Evolutionary conservation across 2,113 vertebrate species (phyloP).

Genomic region (Rhipidura dahli): DNA sequence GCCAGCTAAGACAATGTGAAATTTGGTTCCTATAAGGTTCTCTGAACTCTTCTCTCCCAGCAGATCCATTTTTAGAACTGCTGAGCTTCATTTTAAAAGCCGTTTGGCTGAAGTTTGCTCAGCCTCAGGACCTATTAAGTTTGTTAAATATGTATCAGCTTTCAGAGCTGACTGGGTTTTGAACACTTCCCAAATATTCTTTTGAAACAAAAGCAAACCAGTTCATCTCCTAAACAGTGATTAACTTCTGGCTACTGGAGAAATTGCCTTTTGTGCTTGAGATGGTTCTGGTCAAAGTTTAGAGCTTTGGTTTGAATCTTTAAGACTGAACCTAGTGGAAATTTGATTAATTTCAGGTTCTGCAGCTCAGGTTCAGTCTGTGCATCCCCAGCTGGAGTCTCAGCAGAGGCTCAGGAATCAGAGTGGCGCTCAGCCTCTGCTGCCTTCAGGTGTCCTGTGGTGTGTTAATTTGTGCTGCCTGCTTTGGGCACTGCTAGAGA

Average conservation of each 20-base stretch:
- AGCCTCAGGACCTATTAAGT: slow-evolving; percentile 23
- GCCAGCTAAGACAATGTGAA: slow-evolving; percentile 63
- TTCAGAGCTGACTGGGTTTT: slow-evolving; percentile 19
- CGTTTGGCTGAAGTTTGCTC: slow-evolving; percentile 4
- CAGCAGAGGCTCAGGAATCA: background rate
- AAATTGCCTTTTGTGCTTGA: background rate
- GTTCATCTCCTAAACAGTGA: background rate
- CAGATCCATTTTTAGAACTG: slow-evolving; percentile 48
- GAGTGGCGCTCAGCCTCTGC: background rate
- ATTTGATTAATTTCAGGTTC: background rate
- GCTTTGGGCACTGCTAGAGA: background rate
- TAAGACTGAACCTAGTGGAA: background rate
- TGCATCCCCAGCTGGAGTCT: background rate
- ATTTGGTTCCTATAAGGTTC: slow-evolving; percentile 46
- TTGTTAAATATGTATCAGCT: slow-evolving; percentile 20
- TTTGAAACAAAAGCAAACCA: slow-evolving; percentile 10
- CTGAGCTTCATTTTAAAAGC: slow-evolving; percentile 44
- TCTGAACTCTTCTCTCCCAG: slow-evolving; percentile 55
- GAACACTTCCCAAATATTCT: background rate
- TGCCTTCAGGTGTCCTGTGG: background rate
- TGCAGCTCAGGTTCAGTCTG: background rate
- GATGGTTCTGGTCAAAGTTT: background rate
- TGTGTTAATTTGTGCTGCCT: background rate
- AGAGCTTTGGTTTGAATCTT: background rate
- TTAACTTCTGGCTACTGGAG: background rate